These are phyloP conservation scores for Petrosia ficiformis DNA, from an alignment of 37 sponge, comb jelly and placozoan genomes.

Conservation along the genomic window DNA sequence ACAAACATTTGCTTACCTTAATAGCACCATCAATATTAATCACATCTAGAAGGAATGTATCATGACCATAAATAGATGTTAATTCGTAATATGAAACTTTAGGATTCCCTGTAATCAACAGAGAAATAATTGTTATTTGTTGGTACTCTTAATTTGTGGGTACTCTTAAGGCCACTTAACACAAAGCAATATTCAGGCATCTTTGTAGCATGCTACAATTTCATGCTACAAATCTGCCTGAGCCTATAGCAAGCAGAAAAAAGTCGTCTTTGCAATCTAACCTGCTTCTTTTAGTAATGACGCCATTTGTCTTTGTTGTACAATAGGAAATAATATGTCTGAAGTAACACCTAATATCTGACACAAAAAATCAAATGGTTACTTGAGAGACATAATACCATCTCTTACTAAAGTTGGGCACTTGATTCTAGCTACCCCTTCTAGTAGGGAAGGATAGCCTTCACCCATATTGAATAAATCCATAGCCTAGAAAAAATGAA, in stretches of 20 bases:
- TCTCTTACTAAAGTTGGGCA: slow-evolving; percentile 66
- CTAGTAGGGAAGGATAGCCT: slow-evolving; percentile 36
- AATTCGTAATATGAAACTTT: slow-evolving; percentile 63
- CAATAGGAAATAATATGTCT: slow-evolving; percentile 73
- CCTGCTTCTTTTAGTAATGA: slow-evolving; percentile 50
- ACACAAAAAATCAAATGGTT: neutral
- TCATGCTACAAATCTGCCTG: too few species aligned
- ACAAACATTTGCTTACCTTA: slow-evolving; percentile 64
- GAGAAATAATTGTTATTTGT: too few species aligned
- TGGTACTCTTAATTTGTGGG: too few species aligned
- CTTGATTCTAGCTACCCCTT: slow-evolving; percentile 42
- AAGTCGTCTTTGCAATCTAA: too few species aligned
- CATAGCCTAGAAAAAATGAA: slow-evolving; percentile 53
- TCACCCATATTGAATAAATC: slow-evolving; percentile 75
- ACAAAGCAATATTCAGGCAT: too few species aligned
- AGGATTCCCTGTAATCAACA: slow-evolving; percentile 57
- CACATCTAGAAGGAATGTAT: slow-evolving; percentile 74
- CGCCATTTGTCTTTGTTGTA: slow-evolving; percentile 67
- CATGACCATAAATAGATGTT: slow-evolving; percentile 72
- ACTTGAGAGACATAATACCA: neutral
- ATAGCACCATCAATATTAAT: slow-evolving; percentile 79
- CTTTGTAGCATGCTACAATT: too few species aligned
- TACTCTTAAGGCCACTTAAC: too few species aligned
- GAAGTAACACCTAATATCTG: slow-evolving; percentile 69
- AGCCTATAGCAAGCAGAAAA: too few species aligned